Base-by-base conservation (phyloP, 2,888 invertebrate genomes). In the Caenorhabditis imperialis region DNA sequence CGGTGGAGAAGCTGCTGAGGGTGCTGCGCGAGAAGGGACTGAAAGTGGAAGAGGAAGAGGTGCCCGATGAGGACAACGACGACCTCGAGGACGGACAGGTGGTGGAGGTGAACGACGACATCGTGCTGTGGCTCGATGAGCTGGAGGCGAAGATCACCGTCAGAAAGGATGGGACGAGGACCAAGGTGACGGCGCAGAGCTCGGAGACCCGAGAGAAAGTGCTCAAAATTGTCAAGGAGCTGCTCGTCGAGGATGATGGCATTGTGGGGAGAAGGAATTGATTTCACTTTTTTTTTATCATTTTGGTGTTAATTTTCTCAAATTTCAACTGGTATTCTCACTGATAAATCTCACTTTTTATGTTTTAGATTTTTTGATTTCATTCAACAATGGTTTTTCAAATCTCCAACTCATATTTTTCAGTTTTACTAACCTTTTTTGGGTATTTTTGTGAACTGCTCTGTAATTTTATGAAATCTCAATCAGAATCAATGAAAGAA, bases 171-270 rank as follows among this genome's bases (percentile, higher is more conserved):
- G 45, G 50, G 4, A 58, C 16, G 5, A 20, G 53, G 7, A 47
- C 37, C 8, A 67, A 71, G 38, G 55, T 75, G 25, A 40, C 38
- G n/a, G n/a, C n/a, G 5, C n/a, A 18, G 14, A 40, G 14, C n/a
- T 5, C n/a, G 5, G n/a, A 40, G 14, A 40, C n/a, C 5, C 40
- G 40, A 6, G n/a, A 40, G 14, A 16, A 40, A 16, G 14, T 18
- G 4, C 5, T 40, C 8, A 14, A 40, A 6, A 40, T 40, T n/a
- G 14, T 16, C 40, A 40, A 40, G 14, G 14, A 5, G 16, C 14
- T 20, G 22, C 22, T 65, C 4, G 14, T 40, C 10, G 65, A 65
- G 30, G 65, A 65, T 22, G 65, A 65, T 23, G 65, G 65, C 20
- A 38, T 65, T 18, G 40, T 65, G 10, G 65, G 57, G 10, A 25